Conservation (phyloP, 2,888 invertebrate species). For the Pyrrhia umbra region DNA sequence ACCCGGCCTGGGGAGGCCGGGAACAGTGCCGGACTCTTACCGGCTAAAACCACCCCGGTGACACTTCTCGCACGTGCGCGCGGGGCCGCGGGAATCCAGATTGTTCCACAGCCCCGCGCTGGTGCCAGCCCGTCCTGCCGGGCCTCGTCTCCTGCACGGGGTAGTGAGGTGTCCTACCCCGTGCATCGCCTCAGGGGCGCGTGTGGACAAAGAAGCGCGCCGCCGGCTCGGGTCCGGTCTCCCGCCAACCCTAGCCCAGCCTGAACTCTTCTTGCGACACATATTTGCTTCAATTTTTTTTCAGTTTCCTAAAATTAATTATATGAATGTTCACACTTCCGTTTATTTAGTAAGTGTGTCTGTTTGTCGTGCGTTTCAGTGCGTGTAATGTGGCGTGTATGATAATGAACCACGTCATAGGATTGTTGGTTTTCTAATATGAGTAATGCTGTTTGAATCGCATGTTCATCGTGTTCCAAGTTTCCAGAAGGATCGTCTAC, state of each 20-base stretch:
- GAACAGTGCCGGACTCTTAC: too few species aligned
- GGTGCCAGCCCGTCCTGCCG: too few species aligned
- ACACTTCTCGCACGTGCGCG: too few species aligned
- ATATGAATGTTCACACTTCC: slow-evolving; percentile 50
- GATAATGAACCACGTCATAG: not conserved
- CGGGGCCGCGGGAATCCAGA: too few species aligned
- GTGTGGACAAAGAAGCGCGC: too few species aligned
- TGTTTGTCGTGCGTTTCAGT: slow-evolving; percentile 22
- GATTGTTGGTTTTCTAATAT: not conserved
- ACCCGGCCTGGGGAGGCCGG: too few species aligned
- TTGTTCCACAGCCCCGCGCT: too few species aligned
- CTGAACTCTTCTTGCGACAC: slow-evolving; percentile 43
- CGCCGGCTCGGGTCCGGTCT: too few species aligned
- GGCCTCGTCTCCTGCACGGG: too few species aligned
- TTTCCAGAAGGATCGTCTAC: not conserved
- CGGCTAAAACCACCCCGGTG: too few species aligned
- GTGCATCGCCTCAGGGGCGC: too few species aligned
- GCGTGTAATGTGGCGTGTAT: slow-evolving; percentile 45
- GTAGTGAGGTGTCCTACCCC: too few species aligned
- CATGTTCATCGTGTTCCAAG: not conserved
- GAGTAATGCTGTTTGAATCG: not conserved
- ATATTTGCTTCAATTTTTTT: slow-evolving; percentile 35
- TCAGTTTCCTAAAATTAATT: slow-evolving; percentile 48
- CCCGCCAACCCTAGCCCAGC: slow-evolving; percentile 32
- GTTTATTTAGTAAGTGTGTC: slow-evolving; percentile 17